Evolutionary conservation across 2,888 invertebrate species (phyloP).

Genomic region (Lumbricus terrestris): DNA sequence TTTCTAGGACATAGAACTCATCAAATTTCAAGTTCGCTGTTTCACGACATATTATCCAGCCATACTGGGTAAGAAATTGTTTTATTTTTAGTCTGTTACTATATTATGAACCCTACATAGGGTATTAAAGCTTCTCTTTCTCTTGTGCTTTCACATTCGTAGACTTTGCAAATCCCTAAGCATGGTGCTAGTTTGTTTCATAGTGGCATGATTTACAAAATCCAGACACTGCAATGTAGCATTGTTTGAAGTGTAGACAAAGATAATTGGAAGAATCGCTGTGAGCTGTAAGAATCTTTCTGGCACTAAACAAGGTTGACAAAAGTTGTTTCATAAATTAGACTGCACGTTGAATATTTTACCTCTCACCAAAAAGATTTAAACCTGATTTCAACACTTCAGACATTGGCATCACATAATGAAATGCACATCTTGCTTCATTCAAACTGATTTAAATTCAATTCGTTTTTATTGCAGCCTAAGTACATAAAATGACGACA

Average conservation of each 20-base stretch:
- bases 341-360: too few relatives aligned
- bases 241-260: background rate
- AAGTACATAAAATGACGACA: too few relatives aligned
- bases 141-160: background rate
- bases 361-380: too few relatives aligned
- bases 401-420: too few relatives aligned
- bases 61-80: conserved; percentile 53
- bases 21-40: conserved; percentile 79
- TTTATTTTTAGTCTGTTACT: background rate
- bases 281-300: too few relatives aligned
- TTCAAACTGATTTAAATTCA: too few relatives aligned
- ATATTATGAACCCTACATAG: background rate
- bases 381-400: too few relatives aligned
- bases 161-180: background rate
- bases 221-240: background rate
- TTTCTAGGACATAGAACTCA: conserved; percentile 78
- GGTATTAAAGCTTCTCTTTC: background rate
- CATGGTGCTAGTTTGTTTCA: background rate
- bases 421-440: too few relatives aligned
- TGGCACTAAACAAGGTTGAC: too few relatives aligned
- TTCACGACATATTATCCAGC: conserved; percentile 87
- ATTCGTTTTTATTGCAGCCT: too few relatives aligned
- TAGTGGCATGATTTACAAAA: background rate
- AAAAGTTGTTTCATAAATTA: too few relatives aligned
- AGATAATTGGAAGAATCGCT: background rate